Evolutionary conservation across 2,797 vertebrate genomes (phyloP), one percentile per base, ranked within the genome.

Genomic region (Cossypha heuglini): DNA sequence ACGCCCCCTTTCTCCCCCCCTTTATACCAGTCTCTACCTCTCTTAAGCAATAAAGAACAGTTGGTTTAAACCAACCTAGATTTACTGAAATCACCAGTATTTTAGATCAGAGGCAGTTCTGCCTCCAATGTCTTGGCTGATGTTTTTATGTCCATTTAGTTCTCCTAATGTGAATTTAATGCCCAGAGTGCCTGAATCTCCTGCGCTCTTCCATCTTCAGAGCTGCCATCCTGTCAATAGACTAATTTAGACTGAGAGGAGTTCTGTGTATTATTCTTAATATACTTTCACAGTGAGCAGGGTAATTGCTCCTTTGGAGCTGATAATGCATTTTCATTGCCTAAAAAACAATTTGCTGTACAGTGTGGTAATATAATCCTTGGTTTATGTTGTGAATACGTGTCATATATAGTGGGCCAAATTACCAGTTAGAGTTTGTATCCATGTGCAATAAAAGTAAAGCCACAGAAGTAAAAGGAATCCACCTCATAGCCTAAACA

Each of bases 231-330:
- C 14, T 33, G 51, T 82, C 71, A 91, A 69, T 64, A 71, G n/a
- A 87, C 78, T 96, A 96, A 93, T 37, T 89, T 93, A 92, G 88
- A 68, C 69, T 90, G 52, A 54, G 72, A 15, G 51, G 79, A 96
- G 84, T 95, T 90, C 57, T 88, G 49, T 86, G 38, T 94, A 68
- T 97, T 94, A 83, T 92, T 93, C 52, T 94, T 94, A 96, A 96
- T 93, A 86, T 57, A 57, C 76, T 85, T 93, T 97, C 95, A 97
- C 68, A 92, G 69, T 82, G 75, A 94, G 88, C n/a, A 66, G 45
- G 63, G 46, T 95, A 97, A 97, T 96, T 97, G 91, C 81, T 96
- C 89, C 93, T 97, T 95, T 97, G 96, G 91, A 96, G 93, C 72
- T 92, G 86, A 86, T 94, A 97, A 93, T 96, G 75, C 16, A 84